phyloP scores from a whole-genome alignment of 2,113 vertebrate genomes.

The Cochlearius cochlearius region DNA sequence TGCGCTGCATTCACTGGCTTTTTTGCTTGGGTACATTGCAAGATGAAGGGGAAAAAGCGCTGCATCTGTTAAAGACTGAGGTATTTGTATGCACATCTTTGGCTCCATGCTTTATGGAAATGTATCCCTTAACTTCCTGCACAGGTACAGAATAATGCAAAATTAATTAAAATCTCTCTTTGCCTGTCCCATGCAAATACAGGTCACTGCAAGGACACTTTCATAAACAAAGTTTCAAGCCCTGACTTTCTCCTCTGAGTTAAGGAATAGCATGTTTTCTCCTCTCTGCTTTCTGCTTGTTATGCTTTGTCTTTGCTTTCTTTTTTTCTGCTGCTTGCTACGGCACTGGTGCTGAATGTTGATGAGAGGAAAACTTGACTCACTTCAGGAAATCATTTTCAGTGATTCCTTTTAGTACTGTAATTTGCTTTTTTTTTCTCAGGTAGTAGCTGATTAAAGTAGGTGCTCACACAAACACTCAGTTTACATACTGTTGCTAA shows the following conservation, averaged over 20 bases:
- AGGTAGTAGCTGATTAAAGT: neutral
- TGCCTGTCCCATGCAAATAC: neutral
- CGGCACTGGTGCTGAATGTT: slow-evolving; percentile 40
- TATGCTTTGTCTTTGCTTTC: slow-evolving; percentile 31
- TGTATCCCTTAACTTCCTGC: neutral
- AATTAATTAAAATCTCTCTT: neutral
- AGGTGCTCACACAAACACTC: neutral
- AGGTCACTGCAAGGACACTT: neutral
- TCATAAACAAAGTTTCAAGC: neutral
- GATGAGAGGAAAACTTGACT: slow-evolving; percentile 39
- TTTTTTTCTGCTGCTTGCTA: slow-evolving; percentile 24
- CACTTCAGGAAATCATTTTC: slow-evolving; percentile 35
- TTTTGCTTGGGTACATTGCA: neutral
- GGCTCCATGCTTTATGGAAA: neutral
- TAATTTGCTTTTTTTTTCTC: neutral
- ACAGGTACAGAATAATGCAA: neutral
- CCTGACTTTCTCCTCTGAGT: neutral
- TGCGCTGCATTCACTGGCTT: neutral
- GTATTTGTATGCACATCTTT: neutral
- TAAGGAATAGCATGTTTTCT: neutral
- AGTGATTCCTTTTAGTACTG: neutral
- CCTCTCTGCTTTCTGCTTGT: slow-evolving; percentile 3
- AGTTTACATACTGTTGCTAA: neutral
- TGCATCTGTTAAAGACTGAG: neutral
- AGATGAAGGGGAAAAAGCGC: neutral